Base-by-base conservation (phyloP, 2,113 vertebrate genomes). In the Oxygymnocypris stewartii region DNA sequence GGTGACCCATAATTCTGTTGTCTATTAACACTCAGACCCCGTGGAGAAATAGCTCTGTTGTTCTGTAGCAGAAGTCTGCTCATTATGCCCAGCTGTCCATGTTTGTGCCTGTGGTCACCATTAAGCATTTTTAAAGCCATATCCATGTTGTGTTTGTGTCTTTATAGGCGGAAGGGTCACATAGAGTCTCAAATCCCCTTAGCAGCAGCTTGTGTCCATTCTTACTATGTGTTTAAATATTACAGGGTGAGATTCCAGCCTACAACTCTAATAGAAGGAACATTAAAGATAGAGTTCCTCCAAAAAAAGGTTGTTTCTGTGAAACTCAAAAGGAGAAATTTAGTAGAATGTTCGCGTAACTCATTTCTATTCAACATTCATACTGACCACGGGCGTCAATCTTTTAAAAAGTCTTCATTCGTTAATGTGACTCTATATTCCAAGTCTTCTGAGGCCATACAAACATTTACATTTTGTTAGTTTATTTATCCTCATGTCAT, bases 71-170 rank as follows among this genome's bases (percentile, higher is more conserved):
- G 83, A 42, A 28, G 35, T 59, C 82, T 37, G 5, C 54, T 18
- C 6, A 10, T 14, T 49, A 67, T 79, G 84, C 85, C 69, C 10
- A 4, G 4, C 18, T 42, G 9, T 73, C 69, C 9, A 73, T n/a
- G 20, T 23, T 73, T 73, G 69, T 42, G 67, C 31, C 8, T n/a
- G 37, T 42, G 71, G 37, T 23, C 9, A 3, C 25, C 73, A 75
- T 47, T 47, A 25, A n/a, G 42, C 12, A 0, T n/a, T 57, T 82
- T 79, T 85, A 78, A 92, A 92, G 91, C 87, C 93, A 94, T 92
- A 89, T 87, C 89, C 88, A 13, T 88, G 84, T 92, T 91, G 25
- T 88, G 79, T 91, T 88, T 13, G n/a, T n/a, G 5, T 79, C 49
- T 84, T 71, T 74, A 85, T 69, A 47, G 42, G 84, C 7, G 42